Conservation (phyloP, 2,888 invertebrate genomes). For the Apamea epomidion region DNA sequence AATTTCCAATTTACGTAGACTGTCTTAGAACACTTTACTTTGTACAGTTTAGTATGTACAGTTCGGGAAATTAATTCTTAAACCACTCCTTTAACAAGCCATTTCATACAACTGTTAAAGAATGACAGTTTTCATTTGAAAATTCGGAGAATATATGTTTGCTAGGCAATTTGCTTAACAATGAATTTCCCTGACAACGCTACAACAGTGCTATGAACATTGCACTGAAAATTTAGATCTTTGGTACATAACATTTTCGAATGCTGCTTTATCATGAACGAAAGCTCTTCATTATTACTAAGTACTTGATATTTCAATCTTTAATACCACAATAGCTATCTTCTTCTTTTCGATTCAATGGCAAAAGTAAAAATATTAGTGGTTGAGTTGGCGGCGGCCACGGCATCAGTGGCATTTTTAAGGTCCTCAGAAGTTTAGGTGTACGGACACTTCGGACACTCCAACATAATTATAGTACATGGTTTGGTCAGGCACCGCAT, state of each 20-base stretch:
- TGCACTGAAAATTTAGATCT: neutral
- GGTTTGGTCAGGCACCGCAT: neutral
- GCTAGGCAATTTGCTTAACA: neutral
- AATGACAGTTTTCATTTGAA: neutral
- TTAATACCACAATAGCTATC: neutral
- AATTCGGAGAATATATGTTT: neutral
- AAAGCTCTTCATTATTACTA: neutral
- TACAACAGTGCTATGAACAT: neutral
- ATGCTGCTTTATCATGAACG: neutral
- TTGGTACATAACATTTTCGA: neutral
- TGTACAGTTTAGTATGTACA: too few relatives aligned
- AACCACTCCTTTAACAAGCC: neutral
- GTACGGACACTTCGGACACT: neutral
- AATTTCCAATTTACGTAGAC: neutral
- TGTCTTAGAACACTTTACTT: neutral
- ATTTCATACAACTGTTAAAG: neutral
- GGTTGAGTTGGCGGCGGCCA: neutral
- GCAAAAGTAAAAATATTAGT: neutral
- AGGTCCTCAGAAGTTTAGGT: neutral
- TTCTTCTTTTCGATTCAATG: neutral
- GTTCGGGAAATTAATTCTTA: neutral
- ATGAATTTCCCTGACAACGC: neutral
- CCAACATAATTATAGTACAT: neutral
- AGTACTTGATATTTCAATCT: neutral
- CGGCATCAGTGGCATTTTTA: neutral